Evolutionary conservation across 2,113 vertebrate species (phyloP), one percentile per base, ranked within the genome.

Genomic region (Tenrec ecaudatus): DNA sequence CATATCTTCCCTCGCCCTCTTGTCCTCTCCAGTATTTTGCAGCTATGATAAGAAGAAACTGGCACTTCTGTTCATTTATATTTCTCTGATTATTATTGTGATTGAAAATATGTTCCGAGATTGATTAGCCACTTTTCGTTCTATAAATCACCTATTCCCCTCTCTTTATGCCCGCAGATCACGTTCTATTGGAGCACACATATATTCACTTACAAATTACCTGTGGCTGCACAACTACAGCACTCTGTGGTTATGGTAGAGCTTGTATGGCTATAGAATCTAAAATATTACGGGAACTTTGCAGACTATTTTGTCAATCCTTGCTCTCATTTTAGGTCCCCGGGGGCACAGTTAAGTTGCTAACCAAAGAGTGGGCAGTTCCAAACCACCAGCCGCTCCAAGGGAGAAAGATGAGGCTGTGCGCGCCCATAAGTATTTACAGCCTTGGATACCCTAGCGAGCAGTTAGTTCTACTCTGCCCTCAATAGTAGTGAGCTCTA

Each of bases 81-180:
- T 88, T 94, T 92, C 43, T 86, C 94, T 84, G 38, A 71, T 77
- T 73, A 58, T 82, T 73, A 33, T 36, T 88, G 14, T 82, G 73
- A 16, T 66, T 83, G 40, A 85, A 89, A 81, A 60, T 79, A 31
- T 89, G 23, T 88, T 90, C 43, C 33, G 43, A 23, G 90, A 43
- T 87, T 87, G 31, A 58, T 25, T 82, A 71, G 3, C 31, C 19
- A 36, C 73, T 88, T 69, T 64, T 64, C 76, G 53, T 75, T 82
- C 7, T 60, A 2, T 66, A 60, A 38, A 57, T 71, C 64, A 22
- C 2, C 31, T 78, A 17, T 66, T 84, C 27, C 43, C 57, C 33
- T 86, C 68, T 57, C 36, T 85, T 31, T 36, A n/a, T 77, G 31
- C 33, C 73, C 25, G 22, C 86, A 60, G 40, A 22, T 53, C 86